Evolutionary conservation across 1,140 invertebrate species (phyloP).

Genomic region (Drosophila ercepeae): DNA sequence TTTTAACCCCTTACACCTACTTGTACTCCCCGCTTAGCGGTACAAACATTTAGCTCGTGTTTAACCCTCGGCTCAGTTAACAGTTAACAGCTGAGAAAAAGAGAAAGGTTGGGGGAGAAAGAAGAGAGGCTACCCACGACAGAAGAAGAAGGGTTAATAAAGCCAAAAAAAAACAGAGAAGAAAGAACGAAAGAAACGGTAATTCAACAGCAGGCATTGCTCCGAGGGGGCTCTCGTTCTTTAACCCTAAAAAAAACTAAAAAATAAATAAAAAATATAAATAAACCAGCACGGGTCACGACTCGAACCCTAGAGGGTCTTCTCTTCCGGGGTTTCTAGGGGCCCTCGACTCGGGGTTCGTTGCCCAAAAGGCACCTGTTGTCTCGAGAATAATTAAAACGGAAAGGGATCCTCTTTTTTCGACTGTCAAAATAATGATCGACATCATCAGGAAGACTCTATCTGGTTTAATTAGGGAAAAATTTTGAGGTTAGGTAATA

Average conservation of each 20-base stretch:
- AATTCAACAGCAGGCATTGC: conserved; percentile 35
- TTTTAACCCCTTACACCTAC: background rate
- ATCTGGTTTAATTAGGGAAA: background rate
- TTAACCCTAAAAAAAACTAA: background rate
- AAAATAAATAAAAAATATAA: conserved; percentile 20
- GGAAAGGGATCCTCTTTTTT: background rate
- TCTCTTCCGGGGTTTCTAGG: conserved; percentile 1
- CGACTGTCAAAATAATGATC: conserved; percentile 9
- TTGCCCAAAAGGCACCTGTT: conserved; percentile 31
- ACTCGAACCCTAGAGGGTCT: background rate
- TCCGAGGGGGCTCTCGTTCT: background rate
- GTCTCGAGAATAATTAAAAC: background rate
- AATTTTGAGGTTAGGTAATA: background rate
- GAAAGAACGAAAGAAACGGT: conserved; percentile 33
- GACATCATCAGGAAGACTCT: conserved; percentile 1
- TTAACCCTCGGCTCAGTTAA: conserved; percentile 34
- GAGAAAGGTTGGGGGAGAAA: conserved; percentile 12
- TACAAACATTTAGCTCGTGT: conserved; percentile 65
- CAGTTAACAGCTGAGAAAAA: conserved; percentile 32
- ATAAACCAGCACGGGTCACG: conserved; percentile 14
- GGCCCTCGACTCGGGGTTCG: conserved; percentile 10
- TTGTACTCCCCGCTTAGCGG: conserved; percentile 55
- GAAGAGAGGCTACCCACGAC: background rate
- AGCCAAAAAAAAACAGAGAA: conserved; percentile 1
- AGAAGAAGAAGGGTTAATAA: conserved; percentile 50